Conservation (phyloP, 2,888 invertebrate species). For the Odiellus spinosus region DNA sequence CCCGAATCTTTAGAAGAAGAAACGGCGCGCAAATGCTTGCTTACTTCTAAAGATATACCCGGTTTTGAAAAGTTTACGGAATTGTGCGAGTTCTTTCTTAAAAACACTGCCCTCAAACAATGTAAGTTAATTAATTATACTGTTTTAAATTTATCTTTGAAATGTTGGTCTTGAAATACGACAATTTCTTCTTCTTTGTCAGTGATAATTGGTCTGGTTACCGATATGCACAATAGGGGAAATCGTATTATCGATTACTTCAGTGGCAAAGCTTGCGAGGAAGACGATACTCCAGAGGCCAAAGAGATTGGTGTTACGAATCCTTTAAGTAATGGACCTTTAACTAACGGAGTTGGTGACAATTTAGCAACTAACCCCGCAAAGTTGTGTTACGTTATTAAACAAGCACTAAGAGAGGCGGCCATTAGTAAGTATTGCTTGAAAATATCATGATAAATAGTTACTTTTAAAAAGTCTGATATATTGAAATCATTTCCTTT, state of each 20-base stretch:
- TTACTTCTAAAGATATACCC: conserved; percentile 29
- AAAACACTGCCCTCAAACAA: conserved; percentile 45
- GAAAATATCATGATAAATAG: no score
- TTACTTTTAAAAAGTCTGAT: no score
- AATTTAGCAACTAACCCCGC: conserved; percentile 39
- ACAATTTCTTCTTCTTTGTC: conserved; percentile 25
- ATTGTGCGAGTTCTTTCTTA: conserved; percentile 43
- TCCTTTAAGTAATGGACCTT: conserved; percentile 3
- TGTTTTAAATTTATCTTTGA: conserved; percentile 1
- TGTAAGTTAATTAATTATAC: conserved; percentile 34
- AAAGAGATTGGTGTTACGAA: neutral
- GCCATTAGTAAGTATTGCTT: conserved; percentile 40
- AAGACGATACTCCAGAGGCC: conserved; percentile 10
- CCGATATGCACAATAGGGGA: conserved; percentile 46
- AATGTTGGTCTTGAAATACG: no score
- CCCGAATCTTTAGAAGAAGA: conserved; percentile 42
- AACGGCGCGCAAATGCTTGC: conserved; percentile 41
- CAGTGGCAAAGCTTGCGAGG: conserved; percentile 25
- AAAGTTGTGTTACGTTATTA: conserved; percentile 43
- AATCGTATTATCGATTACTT: conserved; percentile 44
- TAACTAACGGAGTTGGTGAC: conserved; percentile 17
- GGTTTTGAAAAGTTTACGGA: conserved; percentile 40
- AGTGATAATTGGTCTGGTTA: conserved; percentile 46
- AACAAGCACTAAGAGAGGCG: conserved; percentile 44
- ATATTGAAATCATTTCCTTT: no score